Conservation (phyloP, 2,888 invertebrate genomes). For the Euphydryas editha region DNA sequence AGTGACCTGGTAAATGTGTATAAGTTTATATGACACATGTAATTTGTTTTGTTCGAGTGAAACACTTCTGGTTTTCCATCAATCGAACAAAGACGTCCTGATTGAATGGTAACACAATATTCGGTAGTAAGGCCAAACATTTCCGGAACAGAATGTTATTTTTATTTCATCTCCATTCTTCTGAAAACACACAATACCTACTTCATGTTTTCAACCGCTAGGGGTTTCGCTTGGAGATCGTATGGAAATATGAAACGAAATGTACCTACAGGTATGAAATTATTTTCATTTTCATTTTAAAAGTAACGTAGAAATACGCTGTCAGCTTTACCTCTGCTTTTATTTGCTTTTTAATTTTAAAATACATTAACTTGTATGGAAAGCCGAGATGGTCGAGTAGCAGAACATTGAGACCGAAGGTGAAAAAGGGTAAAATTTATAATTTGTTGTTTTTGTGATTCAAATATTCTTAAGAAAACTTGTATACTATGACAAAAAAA, state of each 20-base stretch:
- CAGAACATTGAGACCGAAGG: too few species aligned
- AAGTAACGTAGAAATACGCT: background rate
- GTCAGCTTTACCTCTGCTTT: background rate
- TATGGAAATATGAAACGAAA: slow-evolving; percentile 7
- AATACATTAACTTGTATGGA: background rate
- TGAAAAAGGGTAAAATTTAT: too few species aligned
- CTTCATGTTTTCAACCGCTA: slow-evolving; percentile 13
- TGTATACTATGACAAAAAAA: too few species aligned
- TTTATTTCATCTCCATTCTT: slow-evolving; percentile 36
- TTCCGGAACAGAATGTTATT: slow-evolving; percentile 44
- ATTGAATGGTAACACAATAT: slow-evolving; percentile 73
- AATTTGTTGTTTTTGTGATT: too few species aligned
- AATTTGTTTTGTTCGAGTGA: slow-evolving; percentile 29
- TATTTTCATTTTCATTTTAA: slow-evolving; percentile 2
- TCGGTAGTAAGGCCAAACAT: slow-evolving; percentile 54
- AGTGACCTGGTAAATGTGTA: background rate
- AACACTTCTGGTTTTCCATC: slow-evolving; percentile 28
- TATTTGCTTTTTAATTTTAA: background rate
- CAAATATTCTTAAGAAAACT: too few species aligned
- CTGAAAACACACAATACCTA: slow-evolving; percentile 26
- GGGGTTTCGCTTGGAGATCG: slow-evolving; percentile 10
- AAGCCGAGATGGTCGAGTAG: too few species aligned
- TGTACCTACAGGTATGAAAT: background rate
- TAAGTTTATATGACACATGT: slow-evolving; percentile 22
- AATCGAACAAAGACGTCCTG: slow-evolving; percentile 49